These are phyloP conservation scores for Oncorhynchus gorbuscha DNA, from an alignment of 2,113 vertebrate genomes.

Conservation along the genomic window DNA sequence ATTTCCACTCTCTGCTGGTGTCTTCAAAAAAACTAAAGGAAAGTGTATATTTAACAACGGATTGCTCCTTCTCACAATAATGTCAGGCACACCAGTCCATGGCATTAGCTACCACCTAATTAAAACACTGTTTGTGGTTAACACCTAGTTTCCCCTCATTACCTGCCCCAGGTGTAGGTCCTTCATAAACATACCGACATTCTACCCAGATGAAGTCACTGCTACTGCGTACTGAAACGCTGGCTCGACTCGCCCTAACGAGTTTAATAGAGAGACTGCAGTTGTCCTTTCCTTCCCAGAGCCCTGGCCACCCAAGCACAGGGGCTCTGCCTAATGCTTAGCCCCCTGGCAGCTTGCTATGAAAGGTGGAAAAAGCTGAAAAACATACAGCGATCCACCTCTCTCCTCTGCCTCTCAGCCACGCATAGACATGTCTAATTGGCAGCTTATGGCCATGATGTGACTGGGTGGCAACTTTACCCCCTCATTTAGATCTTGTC, in stretches of 20 bases:
- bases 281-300: background rate
- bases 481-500: background rate
- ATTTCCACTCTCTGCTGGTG: no score
- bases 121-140: background rate
- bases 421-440: background rate
- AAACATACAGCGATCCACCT: background rate
- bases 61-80: no score
- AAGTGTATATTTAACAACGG: no score
- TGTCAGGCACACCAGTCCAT: background rate
- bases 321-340: background rate
- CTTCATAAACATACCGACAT: no score
- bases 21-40: no score
- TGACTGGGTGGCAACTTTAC: background rate
- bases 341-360: background rate
- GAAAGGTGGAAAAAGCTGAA: slow-evolving; percentile 5
- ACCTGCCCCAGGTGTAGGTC: background rate
- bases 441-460: background rate
- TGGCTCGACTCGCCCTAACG: background rate
- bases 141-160: background rate
- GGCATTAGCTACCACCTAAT: background rate
- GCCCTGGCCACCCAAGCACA: background rate
- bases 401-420: background rate
- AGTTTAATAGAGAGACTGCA: slow-evolving; percentile 16
- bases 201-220: background rate
- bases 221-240: background rate